Percentiles rank a stretch among this genome's conserved stretches.
These are phyloP conservation scores for Habropoda laboriosa DNA, from an alignment of 1,140 invertebrate species.

Conservation along the genomic window DNA sequence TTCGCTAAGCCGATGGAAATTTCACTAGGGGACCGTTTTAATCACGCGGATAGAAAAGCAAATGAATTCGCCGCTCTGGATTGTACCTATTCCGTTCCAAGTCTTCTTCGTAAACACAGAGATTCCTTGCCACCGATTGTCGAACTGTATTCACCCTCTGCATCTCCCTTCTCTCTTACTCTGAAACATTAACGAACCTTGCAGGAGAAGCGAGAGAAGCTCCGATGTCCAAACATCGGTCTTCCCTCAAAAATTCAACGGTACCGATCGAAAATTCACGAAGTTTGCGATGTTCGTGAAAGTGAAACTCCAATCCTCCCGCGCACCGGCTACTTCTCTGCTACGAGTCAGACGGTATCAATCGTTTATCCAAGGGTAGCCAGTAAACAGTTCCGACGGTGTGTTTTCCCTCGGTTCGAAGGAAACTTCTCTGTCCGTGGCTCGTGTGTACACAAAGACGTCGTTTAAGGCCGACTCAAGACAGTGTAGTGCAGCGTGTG, in stretches of 20 bases:
- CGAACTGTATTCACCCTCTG: no score
- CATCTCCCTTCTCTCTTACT: background rate
- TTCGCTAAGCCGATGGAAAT: slow-evolving; percentile 3
- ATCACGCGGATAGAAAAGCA: background rate
- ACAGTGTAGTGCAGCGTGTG: no score
- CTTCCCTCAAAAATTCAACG: slow-evolving; percentile 23
- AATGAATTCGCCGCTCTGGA: slow-evolving; percentile 1
- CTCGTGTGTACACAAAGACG: background rate
- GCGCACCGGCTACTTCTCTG: no score
- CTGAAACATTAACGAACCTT: slow-evolving; percentile 24
- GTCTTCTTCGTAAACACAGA: no score
- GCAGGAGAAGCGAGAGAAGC: background rate
- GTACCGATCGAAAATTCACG: slow-evolving; percentile 5
- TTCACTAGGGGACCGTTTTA: slow-evolving; percentile 9
- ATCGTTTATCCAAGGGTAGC: background rate
- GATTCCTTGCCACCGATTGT: no score
- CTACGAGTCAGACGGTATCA: background rate
- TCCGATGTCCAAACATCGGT: background rate
- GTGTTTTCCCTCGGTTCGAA: no score
- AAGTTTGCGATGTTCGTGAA: background rate
- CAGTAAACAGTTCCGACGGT: background rate
- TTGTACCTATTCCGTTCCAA: background rate
- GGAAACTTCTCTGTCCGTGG: background rate
- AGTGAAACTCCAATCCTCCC: background rate
- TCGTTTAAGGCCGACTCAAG: background rate